Conservation (phyloP, 2,113 vertebrate genomes). For the Smithornis capensis region DNA sequence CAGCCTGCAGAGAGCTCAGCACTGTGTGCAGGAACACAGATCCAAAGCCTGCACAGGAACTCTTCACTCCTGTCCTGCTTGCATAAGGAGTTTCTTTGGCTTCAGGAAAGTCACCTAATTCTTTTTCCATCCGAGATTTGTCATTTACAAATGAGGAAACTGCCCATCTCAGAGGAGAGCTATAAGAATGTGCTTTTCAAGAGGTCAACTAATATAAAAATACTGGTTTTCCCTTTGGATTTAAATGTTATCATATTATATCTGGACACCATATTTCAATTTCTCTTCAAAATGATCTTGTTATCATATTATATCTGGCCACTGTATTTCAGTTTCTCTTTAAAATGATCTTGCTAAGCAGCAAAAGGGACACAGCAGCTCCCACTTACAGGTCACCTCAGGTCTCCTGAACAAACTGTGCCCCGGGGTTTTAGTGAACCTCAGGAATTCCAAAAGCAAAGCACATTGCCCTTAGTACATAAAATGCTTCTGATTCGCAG, state of each 20-base stretch:
- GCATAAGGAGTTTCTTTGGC: not conserved
- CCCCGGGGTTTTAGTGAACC: constrained; percentile 5
- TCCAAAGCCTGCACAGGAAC: not conserved
- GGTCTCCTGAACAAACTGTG: constrained; percentile 31
- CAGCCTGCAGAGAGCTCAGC: not conserved
- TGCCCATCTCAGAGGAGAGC: not conserved
- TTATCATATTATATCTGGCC: not conserved
- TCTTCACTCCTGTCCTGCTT: not conserved
- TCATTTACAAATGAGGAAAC: not conserved
- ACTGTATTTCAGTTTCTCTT: not conserved
- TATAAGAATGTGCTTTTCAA: not conserved
- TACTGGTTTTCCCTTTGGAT: constrained; percentile 14
- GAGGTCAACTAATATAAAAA: not conserved
- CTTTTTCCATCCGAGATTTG: not conserved
- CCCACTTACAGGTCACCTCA: constrained; percentile 52
- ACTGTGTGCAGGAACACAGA: not conserved
- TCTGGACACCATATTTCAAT: not conserved
- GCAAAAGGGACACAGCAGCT: constrained; percentile 17
- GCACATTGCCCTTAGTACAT: constrained; percentile 39
- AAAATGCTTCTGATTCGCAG: constrained; percentile 46
- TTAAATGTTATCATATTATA: not conserved
- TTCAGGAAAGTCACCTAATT: not conserved
- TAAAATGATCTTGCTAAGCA: not conserved
- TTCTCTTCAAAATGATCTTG: not conserved
- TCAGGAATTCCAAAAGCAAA: constrained; percentile 55